Evolutionary conservation across 2,888 invertebrate genomes (phyloP).

Genomic region (Clivina fossor): DNA sequence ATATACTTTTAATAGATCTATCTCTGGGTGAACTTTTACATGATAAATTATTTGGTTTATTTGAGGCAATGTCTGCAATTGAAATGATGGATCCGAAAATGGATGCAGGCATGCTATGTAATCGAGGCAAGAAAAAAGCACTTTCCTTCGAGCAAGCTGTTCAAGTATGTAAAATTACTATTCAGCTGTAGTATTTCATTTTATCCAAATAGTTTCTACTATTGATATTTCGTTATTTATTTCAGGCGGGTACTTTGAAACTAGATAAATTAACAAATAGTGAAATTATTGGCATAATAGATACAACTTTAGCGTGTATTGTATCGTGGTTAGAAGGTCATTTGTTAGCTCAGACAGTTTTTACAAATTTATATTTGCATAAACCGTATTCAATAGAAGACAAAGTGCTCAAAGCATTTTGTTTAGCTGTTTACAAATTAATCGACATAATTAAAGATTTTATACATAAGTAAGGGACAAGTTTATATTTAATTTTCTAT

Average conservation of each 20-base stretch:
- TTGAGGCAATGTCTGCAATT: slow-evolving; percentile 99
- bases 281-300: slow-evolving; percentile 91
- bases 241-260: slow-evolving; percentile 74
- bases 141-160: slow-evolving; percentile 86
- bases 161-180: slow-evolving; percentile 57
- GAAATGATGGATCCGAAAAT: slow-evolving; percentile 99
- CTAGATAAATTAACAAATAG: slow-evolving; percentile 71
- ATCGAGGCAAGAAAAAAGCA: slow-evolving; percentile 80
- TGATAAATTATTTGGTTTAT: slow-evolving; percentile 87
- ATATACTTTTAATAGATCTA: slow-evolving; percentile 60
- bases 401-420: slow-evolving; percentile 81
- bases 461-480: slow-evolving; percentile 72
- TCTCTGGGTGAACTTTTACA: slow-evolving; percentile 88
- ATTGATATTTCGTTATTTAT: slow-evolving; percentile 40
- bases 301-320: slow-evolving; percentile 89
- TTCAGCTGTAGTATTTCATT: background rate
- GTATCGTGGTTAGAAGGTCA: slow-evolving; percentile 98
- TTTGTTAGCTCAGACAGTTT: slow-evolving; percentile 94
- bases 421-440: slow-evolving; percentile 83
- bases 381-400: slow-evolving; percentile 84
- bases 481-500: background rate
- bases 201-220: background rate
- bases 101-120: slow-evolving; percentile 98
- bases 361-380: slow-evolving; percentile 94
- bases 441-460: slow-evolving; percentile 88